Base-by-base conservation (phyloP, 2,888 invertebrate species). In the Sminthurides aquaticus region DNA sequence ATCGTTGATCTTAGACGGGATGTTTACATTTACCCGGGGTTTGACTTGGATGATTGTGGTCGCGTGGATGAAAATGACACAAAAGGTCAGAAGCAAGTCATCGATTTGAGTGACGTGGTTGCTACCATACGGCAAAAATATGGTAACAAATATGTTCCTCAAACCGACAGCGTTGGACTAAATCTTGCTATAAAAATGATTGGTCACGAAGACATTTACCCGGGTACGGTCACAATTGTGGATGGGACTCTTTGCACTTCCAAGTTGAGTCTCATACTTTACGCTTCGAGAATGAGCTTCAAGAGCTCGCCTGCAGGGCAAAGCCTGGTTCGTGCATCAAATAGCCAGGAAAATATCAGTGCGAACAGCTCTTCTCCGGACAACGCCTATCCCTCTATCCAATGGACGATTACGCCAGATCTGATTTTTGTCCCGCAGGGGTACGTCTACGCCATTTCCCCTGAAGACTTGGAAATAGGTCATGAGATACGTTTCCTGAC, bases 11-110 rank as follows among this genome's bases (percentile, higher is more conserved):
- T 59, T 3, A 22, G 48, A 22, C 5, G 48, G 18, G 59, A 59
- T 26, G 59, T 59, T 22, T 59, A 48, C 59, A 59, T 59, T 18
- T 59, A 52, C 48, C 5, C 59, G 3, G 48, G 34, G 20, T 59
- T 59, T 22, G 27, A 18, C 11, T 26, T 15, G 11, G 27, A 26
- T 11, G 57, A n/a, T n/a, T n/a, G n/a, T n/a, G n/a, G n/a, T n/a
- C n/a, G n/a, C n/a, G 15, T 15, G 8, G 43, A 34, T 34, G 5
- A 11, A 15, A 34, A 34, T 15, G 5, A 5, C 8, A 15, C 5
- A 15, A 34, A 11, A 11, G 15, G 8, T 5, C 15, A 34, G 5
- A 34, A 34, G 15, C 43, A 34, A 34, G 15, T 15, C 15, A 34
- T 34, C 43, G 43, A 34, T 34, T 5, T 34, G 8, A 34, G 43